Conservation (phyloP, 2,888 invertebrate genomes). For the Celastrina argiolus region DNA sequence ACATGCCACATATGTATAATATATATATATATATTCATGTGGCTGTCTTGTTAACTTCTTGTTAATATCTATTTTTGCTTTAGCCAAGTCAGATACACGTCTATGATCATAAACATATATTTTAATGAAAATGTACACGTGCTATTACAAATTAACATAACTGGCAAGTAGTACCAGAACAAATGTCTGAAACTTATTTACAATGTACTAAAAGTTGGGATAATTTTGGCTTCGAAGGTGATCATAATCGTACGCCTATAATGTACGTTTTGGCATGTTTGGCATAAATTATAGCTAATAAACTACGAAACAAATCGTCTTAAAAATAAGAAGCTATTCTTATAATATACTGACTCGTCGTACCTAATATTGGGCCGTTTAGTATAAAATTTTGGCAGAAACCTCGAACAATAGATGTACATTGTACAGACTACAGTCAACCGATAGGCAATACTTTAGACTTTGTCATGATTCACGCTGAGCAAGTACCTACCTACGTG, state of each 20-base stretch:
- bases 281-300: not conserved
- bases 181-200: not conserved
- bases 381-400: not conserved
- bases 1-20: no score
- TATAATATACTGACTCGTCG: not conserved
- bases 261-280: not conserved
- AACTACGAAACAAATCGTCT: not conserved
- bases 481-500: no score
- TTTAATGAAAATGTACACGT: not conserved
- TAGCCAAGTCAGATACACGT: no score
- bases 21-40: no score
- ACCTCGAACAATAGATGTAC: not conserved
- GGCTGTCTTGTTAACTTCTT: no score
- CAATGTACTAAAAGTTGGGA: not conserved
- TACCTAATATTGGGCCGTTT: not conserved
- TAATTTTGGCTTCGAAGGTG: not conserved
- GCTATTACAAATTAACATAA: not conserved
- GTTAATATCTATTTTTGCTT: no score
- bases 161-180: not conserved
- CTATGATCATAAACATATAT: not conserved
- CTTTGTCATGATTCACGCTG: not conserved
- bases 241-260: not conserved
- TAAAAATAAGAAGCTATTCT: not conserved
- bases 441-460: not conserved
- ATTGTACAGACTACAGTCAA: not conserved